Conservation (phyloP, 2,797 vertebrate genomes). For the Sebastes kiyomatsui region DNA sequence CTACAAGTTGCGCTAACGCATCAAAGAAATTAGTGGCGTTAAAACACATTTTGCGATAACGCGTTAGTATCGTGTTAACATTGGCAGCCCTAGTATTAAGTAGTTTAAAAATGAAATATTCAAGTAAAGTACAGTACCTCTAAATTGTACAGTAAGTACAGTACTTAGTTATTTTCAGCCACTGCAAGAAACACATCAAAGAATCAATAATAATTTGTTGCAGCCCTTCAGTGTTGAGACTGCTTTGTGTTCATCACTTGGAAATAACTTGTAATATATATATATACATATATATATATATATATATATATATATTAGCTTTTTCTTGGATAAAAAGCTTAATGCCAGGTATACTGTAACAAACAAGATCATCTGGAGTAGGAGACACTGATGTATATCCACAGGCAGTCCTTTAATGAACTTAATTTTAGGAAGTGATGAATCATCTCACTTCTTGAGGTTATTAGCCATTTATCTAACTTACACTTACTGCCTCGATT, state of each 20-base stretch:
- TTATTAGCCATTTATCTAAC: conserved; percentile 75
- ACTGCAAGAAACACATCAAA: not conserved
- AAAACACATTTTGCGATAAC: too few species aligned
- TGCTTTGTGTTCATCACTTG: not conserved
- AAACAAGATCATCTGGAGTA: conserved; percentile 39
- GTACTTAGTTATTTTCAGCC: not conserved
- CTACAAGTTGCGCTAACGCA: too few species aligned
- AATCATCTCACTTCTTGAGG: conserved; percentile 68
- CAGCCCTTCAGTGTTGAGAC: not conserved
- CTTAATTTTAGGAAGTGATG: conserved; percentile 71
- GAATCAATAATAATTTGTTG: not conserved
- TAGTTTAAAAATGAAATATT: not conserved
- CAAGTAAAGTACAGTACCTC: not conserved
- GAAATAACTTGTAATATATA: not conserved
- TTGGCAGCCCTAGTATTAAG: not conserved
- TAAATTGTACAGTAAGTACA: too few species aligned
- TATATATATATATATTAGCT: too few species aligned
- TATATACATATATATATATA: too few species aligned
- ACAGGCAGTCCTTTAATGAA: conserved; percentile 61
- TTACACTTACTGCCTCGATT: conserved; percentile 45
- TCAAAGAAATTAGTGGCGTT: too few species aligned
- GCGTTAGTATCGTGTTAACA: too few species aligned
- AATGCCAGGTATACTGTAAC: not conserved
- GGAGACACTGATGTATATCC: conserved; percentile 65
- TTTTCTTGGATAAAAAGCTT: not conserved